Evolutionary conservation across 2,888 invertebrate species (phyloP).

Genomic region (Chamaedrilus cognettii): DNA sequence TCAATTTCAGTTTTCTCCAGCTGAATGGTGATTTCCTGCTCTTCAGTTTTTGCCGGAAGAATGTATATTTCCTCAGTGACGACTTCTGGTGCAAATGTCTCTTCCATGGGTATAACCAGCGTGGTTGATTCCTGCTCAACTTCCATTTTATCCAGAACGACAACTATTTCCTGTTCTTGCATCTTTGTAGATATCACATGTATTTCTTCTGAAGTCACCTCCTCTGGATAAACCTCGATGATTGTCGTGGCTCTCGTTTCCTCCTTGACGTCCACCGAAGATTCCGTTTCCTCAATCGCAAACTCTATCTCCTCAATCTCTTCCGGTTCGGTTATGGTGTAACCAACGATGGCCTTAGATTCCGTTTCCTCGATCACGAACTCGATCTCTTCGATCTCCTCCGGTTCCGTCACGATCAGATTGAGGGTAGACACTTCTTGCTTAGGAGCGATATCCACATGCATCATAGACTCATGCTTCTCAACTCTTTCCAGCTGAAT

Average conservation of each 20-base stretch:
- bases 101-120: background rate
- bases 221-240: background rate
- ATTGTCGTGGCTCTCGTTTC: background rate
- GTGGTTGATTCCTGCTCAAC: background rate
- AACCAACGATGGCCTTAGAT: background rate
- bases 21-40: conserved; percentile 13
- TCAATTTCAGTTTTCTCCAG: background rate
- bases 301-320: conserved; percentile 11
- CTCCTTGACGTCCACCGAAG: background rate
- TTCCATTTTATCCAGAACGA: background rate
- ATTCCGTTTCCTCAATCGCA: background rate
- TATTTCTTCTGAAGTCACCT: too few species aligned
- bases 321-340: conserved; percentile 6
- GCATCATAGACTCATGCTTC: conserved; percentile 4
- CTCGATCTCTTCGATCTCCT: conserved; percentile 13
- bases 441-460: background rate
- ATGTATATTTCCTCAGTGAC: background rate
- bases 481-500: background rate
- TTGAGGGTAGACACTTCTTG: conserved; percentile 2
- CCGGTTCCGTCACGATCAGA: background rate
- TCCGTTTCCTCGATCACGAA: background rate
- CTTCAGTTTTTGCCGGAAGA: background rate
- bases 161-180: conserved; percentile 6
- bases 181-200: too few species aligned
- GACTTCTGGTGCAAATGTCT: background rate